phyloP scores from a whole-genome alignment of 2,888 invertebrate species.

The Hesperia comma region DNA sequence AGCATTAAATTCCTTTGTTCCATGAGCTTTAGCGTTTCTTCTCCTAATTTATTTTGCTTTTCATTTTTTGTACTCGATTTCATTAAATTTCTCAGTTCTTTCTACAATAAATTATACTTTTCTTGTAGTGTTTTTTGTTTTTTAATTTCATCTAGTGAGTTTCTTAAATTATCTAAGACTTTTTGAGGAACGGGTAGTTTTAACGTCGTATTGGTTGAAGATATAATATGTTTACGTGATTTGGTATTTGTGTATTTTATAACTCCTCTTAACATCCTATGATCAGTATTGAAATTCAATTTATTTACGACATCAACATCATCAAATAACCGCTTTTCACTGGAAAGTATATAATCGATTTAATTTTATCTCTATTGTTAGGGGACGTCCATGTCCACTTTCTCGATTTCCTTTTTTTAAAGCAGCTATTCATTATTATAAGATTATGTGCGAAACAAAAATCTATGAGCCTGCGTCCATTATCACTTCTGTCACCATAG shows the following conservation, averaged over 20 bases:
- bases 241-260: neutral
- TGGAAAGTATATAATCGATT: slow-evolving; percentile 29
- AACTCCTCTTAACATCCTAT: slow-evolving; percentile 27
- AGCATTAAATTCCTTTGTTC: too few relatives aligned
- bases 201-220: too few relatives aligned
- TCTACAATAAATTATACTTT: too few relatives aligned
- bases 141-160: too few relatives aligned
- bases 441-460: slow-evolving; percentile 31
- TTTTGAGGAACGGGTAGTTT: too few relatives aligned
- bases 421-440: slow-evolving; percentile 37
- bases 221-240: slow-evolving; percentile 22
- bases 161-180: too few relatives aligned
- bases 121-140: too few relatives aligned
- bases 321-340: slow-evolving; percentile 2
- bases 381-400: slow-evolving; percentile 37
- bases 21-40: too few relatives aligned
- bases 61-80: too few relatives aligned
- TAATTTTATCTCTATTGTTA: slow-evolving; percentile 36
- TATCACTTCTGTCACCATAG: slow-evolving; percentile 21
- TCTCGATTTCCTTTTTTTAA: slow-evolving; percentile 31
- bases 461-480: slow-evolving; percentile 28
- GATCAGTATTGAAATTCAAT: slow-evolving; percentile 20
- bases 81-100: too few relatives aligned
- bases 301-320: slow-evolving; percentile 22
- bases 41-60: too few relatives aligned